phyloP scores from a whole-genome alignment of 1,140 invertebrate species.

The Pararge aegeria region DNA sequence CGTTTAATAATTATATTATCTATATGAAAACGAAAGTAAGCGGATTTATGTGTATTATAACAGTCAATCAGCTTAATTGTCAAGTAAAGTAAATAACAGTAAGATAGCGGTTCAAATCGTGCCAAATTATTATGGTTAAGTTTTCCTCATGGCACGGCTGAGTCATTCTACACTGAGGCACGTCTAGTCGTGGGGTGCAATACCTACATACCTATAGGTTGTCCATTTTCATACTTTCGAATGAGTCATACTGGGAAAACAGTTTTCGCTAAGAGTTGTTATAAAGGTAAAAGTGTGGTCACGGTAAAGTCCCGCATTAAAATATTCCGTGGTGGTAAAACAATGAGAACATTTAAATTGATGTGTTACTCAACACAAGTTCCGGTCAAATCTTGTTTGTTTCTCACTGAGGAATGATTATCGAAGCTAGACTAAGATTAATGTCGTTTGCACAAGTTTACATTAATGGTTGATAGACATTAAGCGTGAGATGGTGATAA shows the following conservation, averaged over 20 bases:
- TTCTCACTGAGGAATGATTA: not conserved
- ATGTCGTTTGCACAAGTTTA: too few species aligned
- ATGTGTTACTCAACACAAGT: not conserved
- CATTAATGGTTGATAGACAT: too few species aligned
- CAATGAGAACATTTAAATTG: not conserved
- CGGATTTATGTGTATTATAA: not conserved
- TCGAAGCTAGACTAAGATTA: not conserved
- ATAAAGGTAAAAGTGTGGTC: not conserved
- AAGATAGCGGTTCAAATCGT: conserved; percentile 15
- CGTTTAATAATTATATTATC: too few species aligned
- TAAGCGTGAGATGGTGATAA: too few species aligned
- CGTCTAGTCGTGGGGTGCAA: conserved; percentile 7
- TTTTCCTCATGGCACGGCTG: conserved; percentile 24
- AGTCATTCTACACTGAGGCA: conserved; percentile 9
- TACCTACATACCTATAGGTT: not conserved
- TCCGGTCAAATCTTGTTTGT: not conserved
- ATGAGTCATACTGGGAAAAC: conserved; percentile 15
- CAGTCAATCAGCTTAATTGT: not conserved
- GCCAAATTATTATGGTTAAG: conserved; percentile 27
- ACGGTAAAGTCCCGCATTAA: not conserved
- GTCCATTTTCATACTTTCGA: conserved; percentile 13
- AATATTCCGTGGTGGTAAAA: not conserved
- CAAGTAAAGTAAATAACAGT: conserved; percentile 25
- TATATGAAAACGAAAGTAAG: too few species aligned
- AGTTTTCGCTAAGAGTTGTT: not conserved